These are phyloP conservation scores for Martes martes DNA, from an alignment of 2,113 vertebrate genomes.

Conservation along the genomic window DNA sequence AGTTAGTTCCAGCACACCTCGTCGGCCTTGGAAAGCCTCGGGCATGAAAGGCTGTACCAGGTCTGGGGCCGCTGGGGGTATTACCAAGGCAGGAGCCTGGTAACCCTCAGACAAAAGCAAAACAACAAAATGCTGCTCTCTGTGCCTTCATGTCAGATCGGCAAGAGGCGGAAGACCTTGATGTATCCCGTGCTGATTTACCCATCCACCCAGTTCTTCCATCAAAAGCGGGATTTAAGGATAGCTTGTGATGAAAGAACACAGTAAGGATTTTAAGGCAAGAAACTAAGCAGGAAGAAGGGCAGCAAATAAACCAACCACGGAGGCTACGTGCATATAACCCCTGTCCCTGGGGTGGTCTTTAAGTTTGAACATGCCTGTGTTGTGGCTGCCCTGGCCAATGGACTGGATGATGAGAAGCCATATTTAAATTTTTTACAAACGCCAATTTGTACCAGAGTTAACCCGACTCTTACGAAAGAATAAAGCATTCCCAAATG, in stretches of 20 bases:
- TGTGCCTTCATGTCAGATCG: no score
- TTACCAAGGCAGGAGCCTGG: neutral
- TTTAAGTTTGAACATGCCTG: no score
- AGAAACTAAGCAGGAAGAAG: neutral
- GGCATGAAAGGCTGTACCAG: rapidly evolving
- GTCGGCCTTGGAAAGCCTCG: neutral
- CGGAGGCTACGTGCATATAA: neutral
- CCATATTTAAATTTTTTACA: no score
- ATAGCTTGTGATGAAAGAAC: neutral
- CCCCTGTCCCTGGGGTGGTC: neutral
- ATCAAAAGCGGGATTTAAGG: neutral
- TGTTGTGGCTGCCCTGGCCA: neutral
- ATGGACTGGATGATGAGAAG: rapidly evolving
- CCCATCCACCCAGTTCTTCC: neutral
- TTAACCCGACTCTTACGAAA: neutral
- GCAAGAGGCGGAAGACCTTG: neutral
- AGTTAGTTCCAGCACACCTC: neutral
- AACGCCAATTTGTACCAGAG: neutral
- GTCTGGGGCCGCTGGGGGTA: rapidly evolving
- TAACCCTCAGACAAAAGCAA: neutral
- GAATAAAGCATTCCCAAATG: neutral
- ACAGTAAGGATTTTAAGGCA: neutral
- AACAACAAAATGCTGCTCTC: neutral
- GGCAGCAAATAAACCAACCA: neutral
- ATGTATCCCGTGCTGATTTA: neutral